Evolutionary conservation across 1,140 invertebrate genomes (phyloP).

Genomic region (Leguminivora glycinivorella): DNA sequence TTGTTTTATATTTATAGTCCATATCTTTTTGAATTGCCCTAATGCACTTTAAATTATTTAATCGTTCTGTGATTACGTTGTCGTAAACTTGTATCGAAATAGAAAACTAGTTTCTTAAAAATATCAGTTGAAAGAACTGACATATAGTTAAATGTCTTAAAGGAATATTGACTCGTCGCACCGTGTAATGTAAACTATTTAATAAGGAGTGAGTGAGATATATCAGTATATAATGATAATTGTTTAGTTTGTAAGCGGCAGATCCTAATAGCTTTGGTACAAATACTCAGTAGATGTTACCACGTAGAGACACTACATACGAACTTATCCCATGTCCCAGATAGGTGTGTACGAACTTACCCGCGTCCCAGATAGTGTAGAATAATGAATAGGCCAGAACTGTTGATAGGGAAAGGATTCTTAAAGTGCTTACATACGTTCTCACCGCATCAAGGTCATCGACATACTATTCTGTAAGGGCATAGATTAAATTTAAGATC

Average conservation of each 20-base stretch:
- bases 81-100: background rate
- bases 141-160: background rate
- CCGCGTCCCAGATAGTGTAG: no score
- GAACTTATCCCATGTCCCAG: background rate
- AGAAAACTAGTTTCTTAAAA: background rate
- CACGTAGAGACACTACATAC: conserved; percentile 39
- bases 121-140: background rate
- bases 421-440: no score
- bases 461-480: no score
- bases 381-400: conserved; percentile 23
- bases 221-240: conserved; percentile 53
- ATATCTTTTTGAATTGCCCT: background rate
- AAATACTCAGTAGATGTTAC: conserved; percentile 73
- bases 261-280: conserved; percentile 62
- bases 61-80: background rate
- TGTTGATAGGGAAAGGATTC: background rate
- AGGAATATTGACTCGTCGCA: conserved; percentile 14
- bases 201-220: conserved; percentile 56
- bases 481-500: no score
- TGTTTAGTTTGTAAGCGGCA: conserved; percentile 51
- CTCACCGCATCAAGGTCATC: no score
- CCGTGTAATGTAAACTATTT: conserved; percentile 7
- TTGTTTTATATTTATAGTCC: no score
- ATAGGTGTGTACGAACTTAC: background rate
- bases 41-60: background rate